Percentiles rank a stretch among this genome's conserved stretches.
These are phyloP conservation scores for Pteromalus puparum DNA, from an alignment of 1,140 invertebrate genomes.

Conservation along the genomic window DNA sequence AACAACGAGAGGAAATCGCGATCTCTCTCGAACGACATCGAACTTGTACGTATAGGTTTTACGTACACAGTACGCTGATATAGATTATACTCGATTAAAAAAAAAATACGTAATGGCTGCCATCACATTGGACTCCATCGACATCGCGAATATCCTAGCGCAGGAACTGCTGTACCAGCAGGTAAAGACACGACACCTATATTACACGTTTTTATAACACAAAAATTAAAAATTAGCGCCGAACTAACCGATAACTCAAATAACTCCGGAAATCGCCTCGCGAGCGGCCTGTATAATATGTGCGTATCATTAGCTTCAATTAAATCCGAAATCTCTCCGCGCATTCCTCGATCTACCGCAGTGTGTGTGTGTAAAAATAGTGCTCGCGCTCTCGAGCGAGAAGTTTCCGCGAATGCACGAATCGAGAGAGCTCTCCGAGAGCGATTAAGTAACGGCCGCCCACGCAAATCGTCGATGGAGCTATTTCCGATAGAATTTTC, in stretches of 20 bases:
- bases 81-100: neutral
- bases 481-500: slow-evolving; percentile 35
- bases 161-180: slow-evolving; percentile 87
- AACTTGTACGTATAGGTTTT: neutral
- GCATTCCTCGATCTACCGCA: neutral
- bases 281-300: neutral
- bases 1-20: slow-evolving; percentile 14
- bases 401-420: slow-evolving; percentile 17
- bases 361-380: slow-evolving; percentile 28
- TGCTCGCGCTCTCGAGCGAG: neutral
- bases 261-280: neutral
- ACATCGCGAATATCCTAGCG: slow-evolving; percentile 86
- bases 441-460: slow-evolving; percentile 14
- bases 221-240: too few species aligned
- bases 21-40: slow-evolving; percentile 21
- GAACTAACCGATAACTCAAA: neutral
- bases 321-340: too few species aligned
- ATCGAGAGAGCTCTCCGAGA: neutral
- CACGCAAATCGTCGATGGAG: slow-evolving; percentile 7
- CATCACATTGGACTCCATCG: slow-evolving; percentile 80
- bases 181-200: slow-evolving; percentile 73
- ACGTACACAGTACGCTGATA: too few species aligned
- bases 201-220: too few species aligned
- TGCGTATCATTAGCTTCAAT: neutral
- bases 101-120: slow-evolving; percentile 61